phyloP scores from a whole-genome alignment of 2,797 vertebrate genomes.

The Aeoliscus strigatus region DNA sequence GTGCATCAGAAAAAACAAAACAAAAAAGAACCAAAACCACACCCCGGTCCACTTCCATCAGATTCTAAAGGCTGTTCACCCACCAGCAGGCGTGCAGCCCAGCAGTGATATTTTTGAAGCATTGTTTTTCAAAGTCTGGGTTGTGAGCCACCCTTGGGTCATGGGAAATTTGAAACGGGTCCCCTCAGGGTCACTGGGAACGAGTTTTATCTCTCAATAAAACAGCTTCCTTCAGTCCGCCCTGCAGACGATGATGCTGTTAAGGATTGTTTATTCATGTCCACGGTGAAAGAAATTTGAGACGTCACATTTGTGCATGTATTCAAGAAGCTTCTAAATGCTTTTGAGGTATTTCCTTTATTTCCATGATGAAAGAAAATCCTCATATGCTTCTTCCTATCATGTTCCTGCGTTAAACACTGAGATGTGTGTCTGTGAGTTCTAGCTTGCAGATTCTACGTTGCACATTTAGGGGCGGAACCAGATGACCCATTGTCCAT shows the following conservation, averaged over 20 bases:
- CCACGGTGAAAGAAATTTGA: neutral
- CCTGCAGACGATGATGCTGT: conserved; percentile 3
- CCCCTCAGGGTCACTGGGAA: conserved; percentile 33
- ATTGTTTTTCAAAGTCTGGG: conserved; percentile 15
- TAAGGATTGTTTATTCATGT: conserved; percentile 8
- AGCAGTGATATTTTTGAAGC: conserved; percentile 8
- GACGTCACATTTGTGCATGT: neutral
- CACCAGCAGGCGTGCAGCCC: conserved; percentile 13
- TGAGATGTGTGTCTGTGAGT: neutral
- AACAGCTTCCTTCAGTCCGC: conserved; percentile 13
- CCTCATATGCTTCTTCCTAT: too few species aligned
- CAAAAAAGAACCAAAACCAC: too few species aligned
- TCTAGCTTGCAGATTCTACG: neutral
- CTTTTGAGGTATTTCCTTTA: too few species aligned
- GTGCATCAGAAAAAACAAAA: too few species aligned
- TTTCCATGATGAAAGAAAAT: too few species aligned
- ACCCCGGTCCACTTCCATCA: too few species aligned
- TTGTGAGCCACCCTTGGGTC: conserved; percentile 37
- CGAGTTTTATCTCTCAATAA: conserved; percentile 6
- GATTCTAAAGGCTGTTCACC: neutral
- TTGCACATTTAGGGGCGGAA: too few species aligned
- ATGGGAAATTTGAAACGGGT: conserved; percentile 55
- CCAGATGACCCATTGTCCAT: neutral
- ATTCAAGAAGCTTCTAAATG: neutral
- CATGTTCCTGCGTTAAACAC: too few species aligned